Conservation (phyloP, 37 sponge, comb jelly and placozoan genomes). For the Eunapius fragilis region DNA sequence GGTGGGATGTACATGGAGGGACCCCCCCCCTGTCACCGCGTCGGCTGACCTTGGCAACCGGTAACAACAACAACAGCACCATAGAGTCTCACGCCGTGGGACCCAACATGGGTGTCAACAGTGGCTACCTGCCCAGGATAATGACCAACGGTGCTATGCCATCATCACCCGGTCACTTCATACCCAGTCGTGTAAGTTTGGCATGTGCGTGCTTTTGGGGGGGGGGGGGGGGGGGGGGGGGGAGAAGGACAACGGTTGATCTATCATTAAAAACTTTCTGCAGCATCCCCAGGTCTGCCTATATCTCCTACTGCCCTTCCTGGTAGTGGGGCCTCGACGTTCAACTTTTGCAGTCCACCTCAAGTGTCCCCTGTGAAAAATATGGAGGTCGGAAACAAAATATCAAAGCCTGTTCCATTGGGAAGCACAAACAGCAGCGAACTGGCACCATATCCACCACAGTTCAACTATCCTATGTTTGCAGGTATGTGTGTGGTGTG, state of each 20-base stretch:
- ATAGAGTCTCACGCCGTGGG: background rate
- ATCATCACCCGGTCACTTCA: background rate
- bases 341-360: constrained; percentile 38
- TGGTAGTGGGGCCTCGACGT: constrained; percentile 21
- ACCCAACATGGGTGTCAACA: background rate
- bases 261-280: background rate
- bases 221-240: no score
- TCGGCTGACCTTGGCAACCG: background rate
- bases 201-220: no score
- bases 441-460: background rate
- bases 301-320: constrained; percentile 48
- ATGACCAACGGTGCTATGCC: background rate
- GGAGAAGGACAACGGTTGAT: no score
- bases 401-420: background rate
- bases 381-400: background rate
- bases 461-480: background rate
- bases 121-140: background rate
- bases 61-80: background rate
- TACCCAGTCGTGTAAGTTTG: background rate
- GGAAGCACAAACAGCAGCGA: background rate
- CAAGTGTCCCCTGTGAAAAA: constrained; percentile 28
- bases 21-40: background rate
- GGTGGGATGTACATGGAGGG: background rate
- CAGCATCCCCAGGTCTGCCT: constrained; percentile 63
- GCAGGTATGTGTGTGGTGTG: constrained; percentile 23